Evolutionary conservation across 1,140 invertebrate genomes (phyloP).

Genomic region (Pemphigus obesinymphae): DNA sequence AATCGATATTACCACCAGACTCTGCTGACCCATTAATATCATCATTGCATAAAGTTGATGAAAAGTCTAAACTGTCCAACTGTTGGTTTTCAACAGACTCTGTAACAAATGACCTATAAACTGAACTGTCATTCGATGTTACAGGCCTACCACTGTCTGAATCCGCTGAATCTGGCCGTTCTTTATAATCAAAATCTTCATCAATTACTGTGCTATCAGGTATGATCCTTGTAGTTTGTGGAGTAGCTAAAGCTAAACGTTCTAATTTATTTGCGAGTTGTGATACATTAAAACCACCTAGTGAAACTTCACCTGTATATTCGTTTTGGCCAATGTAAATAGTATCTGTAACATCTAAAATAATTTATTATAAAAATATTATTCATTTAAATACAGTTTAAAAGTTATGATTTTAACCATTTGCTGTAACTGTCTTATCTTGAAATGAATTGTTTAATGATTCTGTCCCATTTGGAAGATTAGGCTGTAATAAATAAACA

Average conservation of each 20-base stretch:
- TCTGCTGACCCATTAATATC: constrained; percentile 6
- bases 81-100: constrained; percentile 32
- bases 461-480: constrained; percentile 27
- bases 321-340: background rate
- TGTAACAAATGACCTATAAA: constrained; percentile 30
- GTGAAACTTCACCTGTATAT: background rate
- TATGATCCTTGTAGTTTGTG: background rate
- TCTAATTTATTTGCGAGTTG: constrained; percentile 31
- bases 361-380: background rate
- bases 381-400: background rate
- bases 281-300: constrained; percentile 9
- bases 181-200: constrained; percentile 23
- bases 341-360: background rate
- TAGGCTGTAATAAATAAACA: background rate
- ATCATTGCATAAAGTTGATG: background rate
- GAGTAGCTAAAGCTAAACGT: constrained; percentile 36
- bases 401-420: constrained; percentile 6
- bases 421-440: constrained; percentile 7
- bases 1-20: constrained; percentile 1
- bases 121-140: constrained; percentile 25
- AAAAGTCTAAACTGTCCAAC: constrained; percentile 22
- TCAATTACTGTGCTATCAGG: background rate
- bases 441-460: constrained; percentile 31
- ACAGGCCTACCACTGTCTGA: constrained; percentile 28
- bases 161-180: constrained; percentile 28